Percentiles rank a stretch among this genome's conserved stretches.
Conservation (phyloP, 2,113 vertebrate genomes). For the Tragelaphus strepsiceros region DNA sequence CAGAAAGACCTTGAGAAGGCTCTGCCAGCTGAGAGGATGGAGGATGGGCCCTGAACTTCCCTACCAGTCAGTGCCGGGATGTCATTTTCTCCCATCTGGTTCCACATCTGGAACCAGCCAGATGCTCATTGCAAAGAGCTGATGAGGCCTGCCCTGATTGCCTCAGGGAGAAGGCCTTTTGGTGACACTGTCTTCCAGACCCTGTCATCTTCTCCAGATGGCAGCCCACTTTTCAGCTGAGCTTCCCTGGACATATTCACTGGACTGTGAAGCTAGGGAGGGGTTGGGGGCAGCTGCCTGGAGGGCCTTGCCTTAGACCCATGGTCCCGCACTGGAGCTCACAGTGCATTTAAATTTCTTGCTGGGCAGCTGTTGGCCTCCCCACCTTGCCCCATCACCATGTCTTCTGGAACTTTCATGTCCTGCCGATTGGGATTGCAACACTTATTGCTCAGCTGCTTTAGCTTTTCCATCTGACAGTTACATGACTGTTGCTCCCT, state of each 20-base stretch:
- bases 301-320: not conserved
- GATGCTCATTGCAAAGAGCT: slow-evolving; percentile 61
- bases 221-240: slow-evolving; percentile 29
- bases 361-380: not conserved
- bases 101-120: slow-evolving; percentile 69
- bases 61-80: slow-evolving; percentile 24
- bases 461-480: not conserved
- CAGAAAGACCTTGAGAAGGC: slow-evolving; percentile 24
- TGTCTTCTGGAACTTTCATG: not conserved
- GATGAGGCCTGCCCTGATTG: slow-evolving; percentile 42
- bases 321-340: not conserved
- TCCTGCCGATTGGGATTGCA: not conserved
- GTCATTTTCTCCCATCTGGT: slow-evolving; percentile 64
- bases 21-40: not conserved
- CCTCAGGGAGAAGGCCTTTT: slow-evolving; percentile 37
- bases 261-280: not conserved
- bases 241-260: not conserved
- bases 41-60: not conserved
- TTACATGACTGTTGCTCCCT: not conserved
- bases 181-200: slow-evolving; percentile 53
- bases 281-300: not conserved
- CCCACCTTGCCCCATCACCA: not conserved
- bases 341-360: not conserved
- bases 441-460: not conserved
- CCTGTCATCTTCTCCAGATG: slow-evolving; percentile 63